Evolutionary conservation across 2,888 invertebrate species (phyloP), one percentile per base, ranked within the genome.

Genomic region (Metacarcinus magister): DNA sequence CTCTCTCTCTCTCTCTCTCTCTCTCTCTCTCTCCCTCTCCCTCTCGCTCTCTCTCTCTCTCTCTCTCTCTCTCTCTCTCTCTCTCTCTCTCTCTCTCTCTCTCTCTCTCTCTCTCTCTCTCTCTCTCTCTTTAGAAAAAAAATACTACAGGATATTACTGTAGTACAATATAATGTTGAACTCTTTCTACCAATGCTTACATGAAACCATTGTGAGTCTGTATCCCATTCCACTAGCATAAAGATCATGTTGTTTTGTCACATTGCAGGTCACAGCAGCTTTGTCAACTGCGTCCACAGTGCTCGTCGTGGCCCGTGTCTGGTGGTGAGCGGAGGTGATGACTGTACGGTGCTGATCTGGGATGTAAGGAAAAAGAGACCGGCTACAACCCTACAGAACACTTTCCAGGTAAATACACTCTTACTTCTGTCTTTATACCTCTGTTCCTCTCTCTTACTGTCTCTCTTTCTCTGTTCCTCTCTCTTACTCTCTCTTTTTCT

Each of bases 241-340:
- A 75, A n/a, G 28, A 75, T 75, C 28, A 23, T 82, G 28, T 32
- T 28, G 32, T 87, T 16, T 67, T 39, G 23, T 32, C 32, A 23
- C 19, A 94, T 46, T 89, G 0, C 96, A 97, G 98, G 98, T 82
- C 98, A 98, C 97, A 97, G 97, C 95, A 97, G 98, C 93, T 98
- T 98, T 97, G 98, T 98, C 2, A 98, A 98, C 97, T 97, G 98
- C 7, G 98, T 98, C 97, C 98, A 98, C 97, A 97, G 98, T 44
- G 98, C 99, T 1, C 98, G 99, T 97, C 98, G 99, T 97, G 99
- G 99, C 0, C 98, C 99, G 0, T 99, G 99, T 97, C 98, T 99
- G 96, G 98, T 99, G 13, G 99, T 99, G 94, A 99, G 99, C 87
- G 99, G 99, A 8, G 98, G 99, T 97, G 99, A 99, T 97, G 99